A percentile compares a stretch with the other conserved stretches of the same genome.
Conservation (phyloP, 2,113 vertebrate species). For the Dascyllus trimaculatus region DNA sequence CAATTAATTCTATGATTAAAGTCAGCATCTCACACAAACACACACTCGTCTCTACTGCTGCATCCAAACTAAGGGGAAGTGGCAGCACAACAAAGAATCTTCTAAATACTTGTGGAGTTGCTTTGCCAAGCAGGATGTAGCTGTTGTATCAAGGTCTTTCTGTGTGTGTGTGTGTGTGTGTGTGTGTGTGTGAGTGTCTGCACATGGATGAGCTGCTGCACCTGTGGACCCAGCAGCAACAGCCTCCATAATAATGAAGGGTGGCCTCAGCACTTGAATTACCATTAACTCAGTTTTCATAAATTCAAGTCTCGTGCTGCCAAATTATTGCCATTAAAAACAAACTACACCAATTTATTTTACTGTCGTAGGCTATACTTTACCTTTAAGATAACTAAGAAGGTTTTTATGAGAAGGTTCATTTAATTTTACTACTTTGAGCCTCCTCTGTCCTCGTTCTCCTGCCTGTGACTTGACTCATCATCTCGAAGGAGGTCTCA, state of each 20-base stretch:
- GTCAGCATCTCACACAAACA: conserved; percentile 31
- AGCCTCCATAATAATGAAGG: conserved; percentile 19
- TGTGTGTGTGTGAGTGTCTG: conserved; percentile 29
- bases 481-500: no score
- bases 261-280: background rate
- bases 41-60: conserved; percentile 27
- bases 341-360: no score
- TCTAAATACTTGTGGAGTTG: conserved; percentile 49
- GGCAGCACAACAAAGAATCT: conserved; percentile 70
- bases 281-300: background rate
- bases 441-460: no score
- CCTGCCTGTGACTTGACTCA: no score
- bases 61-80: conserved; percentile 63
- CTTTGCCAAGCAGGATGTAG: conserved; percentile 72
- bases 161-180: conserved; percentile 28
- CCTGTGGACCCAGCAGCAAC: conserved; percentile 41
- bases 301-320: background rate
- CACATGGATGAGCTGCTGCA: conserved; percentile 72
- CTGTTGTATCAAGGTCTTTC: conserved; percentile 43
- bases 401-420: no score
- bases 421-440: no score
- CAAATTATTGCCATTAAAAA: no score
- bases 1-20: conserved; percentile 51
- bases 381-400: no score
- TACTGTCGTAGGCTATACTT: no score